These are phyloP conservation scores for Caenorhabditis panamensis DNA, from an alignment of 2,888 invertebrate species.

Conservation along the genomic window DNA sequence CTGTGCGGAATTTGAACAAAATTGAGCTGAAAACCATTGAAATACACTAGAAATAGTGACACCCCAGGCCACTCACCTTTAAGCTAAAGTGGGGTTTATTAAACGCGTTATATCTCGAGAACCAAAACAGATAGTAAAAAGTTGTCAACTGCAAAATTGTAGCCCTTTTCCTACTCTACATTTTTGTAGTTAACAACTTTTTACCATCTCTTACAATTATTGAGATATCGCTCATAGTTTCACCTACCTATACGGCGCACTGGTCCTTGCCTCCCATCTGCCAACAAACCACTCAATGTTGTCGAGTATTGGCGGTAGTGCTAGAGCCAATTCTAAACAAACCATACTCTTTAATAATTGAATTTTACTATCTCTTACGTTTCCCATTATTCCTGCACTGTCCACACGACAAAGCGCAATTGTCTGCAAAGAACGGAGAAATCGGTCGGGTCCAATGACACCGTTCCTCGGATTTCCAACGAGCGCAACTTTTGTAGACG, in stretches of 20 bases:
- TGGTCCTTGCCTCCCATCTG: conserved; percentile 75
- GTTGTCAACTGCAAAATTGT: no score
- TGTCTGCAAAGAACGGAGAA: conserved; percentile 78
- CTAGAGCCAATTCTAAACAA: conserved; percentile 69
- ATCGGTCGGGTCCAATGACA: conserved; percentile 76
- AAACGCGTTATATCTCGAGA: neutral
- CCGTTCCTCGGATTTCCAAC: conserved; percentile 77
- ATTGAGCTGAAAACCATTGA: neutral
- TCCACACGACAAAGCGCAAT: conserved; percentile 77
- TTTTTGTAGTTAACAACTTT: no score
- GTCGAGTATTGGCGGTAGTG: conserved; percentile 78
- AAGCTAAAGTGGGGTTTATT: neutral
- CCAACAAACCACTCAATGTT: conserved; percentile 79
- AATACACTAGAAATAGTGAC: neutral
- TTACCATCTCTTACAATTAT: neutral
- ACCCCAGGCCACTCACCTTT: neutral
- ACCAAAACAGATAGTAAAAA: neutral
- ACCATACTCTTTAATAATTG: neutral
- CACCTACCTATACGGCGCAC: conserved; percentile 53
- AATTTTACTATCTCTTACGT: conserved; percentile 21
- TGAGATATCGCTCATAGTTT: no score
- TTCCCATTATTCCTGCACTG: conserved; percentile 69
- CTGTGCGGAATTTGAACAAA: neutral
- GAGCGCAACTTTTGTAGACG: conserved; percentile 76
- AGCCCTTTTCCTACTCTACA: no score